Evolutionary conservation across 2,113 vertebrate species (phyloP).

Genomic region (Myotis brandtii): DNA sequence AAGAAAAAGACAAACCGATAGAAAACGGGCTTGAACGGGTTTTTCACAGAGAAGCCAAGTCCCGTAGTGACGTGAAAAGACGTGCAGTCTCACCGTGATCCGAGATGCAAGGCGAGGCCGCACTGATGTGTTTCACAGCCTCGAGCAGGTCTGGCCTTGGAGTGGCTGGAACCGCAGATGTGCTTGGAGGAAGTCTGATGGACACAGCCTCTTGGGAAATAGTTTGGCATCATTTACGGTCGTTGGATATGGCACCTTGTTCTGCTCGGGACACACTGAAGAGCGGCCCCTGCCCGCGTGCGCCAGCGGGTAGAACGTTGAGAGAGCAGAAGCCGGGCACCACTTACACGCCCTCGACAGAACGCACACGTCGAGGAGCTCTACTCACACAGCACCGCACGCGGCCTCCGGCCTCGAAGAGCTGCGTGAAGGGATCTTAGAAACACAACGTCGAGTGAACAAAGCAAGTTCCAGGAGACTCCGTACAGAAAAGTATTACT

Average conservation of each 20-base stretch:
- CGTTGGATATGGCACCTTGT: not conserved
- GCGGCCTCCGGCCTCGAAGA: not conserved
- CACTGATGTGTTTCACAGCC: accelerated
- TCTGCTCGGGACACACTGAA: not conserved
- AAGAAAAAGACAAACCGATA: not conserved
- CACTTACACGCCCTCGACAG: accelerated
- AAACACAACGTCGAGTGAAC: accelerated
- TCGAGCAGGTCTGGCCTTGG: accelerated
- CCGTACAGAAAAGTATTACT: accelerated
- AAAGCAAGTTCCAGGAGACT: not conserved
- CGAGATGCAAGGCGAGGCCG: accelerated
- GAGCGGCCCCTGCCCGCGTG: accelerated
- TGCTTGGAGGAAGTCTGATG: not conserved
- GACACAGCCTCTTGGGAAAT: not conserved
- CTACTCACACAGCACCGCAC: accelerated
- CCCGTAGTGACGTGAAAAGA: accelerated
- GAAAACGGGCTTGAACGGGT: not conserved
- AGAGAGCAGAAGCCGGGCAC: accelerated
- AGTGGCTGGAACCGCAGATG: not conserved
- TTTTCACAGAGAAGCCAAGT: not conserved
- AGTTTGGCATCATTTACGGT: no score
- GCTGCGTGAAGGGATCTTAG: not conserved
- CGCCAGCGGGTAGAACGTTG: accelerated
- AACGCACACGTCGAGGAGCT: accelerated
- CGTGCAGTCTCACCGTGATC: accelerated